A percentile compares a stretch with the other conserved stretches of the same genome.
Evolutionary conservation across 2,888 invertebrate genomes (phyloP).

Genomic region (Flexamia atlantica): DNA sequence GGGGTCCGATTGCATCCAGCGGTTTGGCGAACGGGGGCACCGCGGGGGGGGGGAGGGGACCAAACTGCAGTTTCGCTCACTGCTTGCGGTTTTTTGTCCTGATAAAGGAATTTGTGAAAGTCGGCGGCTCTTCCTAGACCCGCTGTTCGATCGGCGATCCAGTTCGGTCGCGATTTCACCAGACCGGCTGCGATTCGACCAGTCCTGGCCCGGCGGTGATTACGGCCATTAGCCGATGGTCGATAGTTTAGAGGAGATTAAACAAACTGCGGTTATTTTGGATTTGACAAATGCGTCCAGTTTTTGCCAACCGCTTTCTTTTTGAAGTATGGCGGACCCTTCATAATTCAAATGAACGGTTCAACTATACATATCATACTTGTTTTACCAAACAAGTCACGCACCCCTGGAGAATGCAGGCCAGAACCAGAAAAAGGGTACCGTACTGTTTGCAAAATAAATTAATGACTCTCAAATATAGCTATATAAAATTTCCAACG

Average conservation of each 20-base stretch:
- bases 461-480: too few relatives aligned
- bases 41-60: neutral
- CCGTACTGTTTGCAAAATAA: too few relatives aligned
- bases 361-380: neutral
- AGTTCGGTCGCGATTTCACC: conserved; percentile 51
- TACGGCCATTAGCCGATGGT: conserved; percentile 19
- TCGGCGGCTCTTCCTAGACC: conserved; percentile 57
- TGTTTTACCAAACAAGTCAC: neutral
- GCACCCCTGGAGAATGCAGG: too few relatives aligned
- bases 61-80: conserved; percentile 33
- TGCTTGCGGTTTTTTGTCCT: conserved; percentile 53
- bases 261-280: conserved; percentile 28
- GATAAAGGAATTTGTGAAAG: conserved; percentile 59
- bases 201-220: neutral
- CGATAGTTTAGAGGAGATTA: conserved; percentile 35
- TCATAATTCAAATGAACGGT: neutral
- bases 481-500: too few relatives aligned
- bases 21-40: conserved; percentile 51
- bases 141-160: conserved; percentile 48
- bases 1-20: neutral
- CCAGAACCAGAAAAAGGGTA: too few relatives aligned
- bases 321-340: neutral
- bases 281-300: conserved; percentile 34
- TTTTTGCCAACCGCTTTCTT: conserved; percentile 38
- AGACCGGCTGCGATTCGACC: conserved; percentile 35